Evolutionary conservation across 2,888 invertebrate species (phyloP).

Genomic region (Plebejus argus): DNA sequence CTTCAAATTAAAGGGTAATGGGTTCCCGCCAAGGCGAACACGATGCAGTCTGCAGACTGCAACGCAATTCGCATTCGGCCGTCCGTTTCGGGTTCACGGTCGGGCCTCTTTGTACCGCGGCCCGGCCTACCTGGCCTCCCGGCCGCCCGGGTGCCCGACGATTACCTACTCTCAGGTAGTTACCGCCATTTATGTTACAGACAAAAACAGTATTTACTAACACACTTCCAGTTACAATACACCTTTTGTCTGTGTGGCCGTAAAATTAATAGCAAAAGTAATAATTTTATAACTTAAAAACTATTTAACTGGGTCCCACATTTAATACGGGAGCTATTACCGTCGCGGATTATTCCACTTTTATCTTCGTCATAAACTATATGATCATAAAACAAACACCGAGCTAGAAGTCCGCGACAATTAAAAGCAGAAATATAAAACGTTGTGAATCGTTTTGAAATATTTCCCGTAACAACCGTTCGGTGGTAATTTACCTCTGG

Average conservation of each 20-base stretch:
- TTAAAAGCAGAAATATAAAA: conserved; percentile 9
- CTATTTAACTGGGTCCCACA: neutral
- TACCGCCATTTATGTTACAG: conserved; percentile 37
- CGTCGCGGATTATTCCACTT: neutral
- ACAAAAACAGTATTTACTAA: conserved; percentile 33
- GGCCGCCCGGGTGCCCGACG: conserved; percentile 35
- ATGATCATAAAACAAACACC: conserved; percentile 11
- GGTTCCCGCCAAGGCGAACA: conserved; percentile 71
- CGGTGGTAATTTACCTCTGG: too few relatives aligned
- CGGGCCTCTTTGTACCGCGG: conserved; percentile 33
- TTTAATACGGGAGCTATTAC: neutral
- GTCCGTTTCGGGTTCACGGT: conserved; percentile 64
- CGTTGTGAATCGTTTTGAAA: conserved; percentile 11
- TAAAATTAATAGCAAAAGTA: neutral
- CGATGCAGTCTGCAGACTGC: conserved; percentile 66
- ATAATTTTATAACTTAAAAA: neutral
- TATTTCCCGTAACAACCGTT: neutral
- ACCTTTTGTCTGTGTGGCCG: neutral
- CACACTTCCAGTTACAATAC: neutral
- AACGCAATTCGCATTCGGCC: conserved; percentile 71
- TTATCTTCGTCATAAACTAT: conserved; percentile 2
- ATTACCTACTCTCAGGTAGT: conserved; percentile 41
- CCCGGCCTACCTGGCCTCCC: conserved; percentile 38
- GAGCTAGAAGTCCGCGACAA: conserved; percentile 6
- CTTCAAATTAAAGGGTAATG: conserved; percentile 55